Base-by-base conservation (phyloP, 2,888 invertebrate genomes). In the Timema cristinae region DNA sequence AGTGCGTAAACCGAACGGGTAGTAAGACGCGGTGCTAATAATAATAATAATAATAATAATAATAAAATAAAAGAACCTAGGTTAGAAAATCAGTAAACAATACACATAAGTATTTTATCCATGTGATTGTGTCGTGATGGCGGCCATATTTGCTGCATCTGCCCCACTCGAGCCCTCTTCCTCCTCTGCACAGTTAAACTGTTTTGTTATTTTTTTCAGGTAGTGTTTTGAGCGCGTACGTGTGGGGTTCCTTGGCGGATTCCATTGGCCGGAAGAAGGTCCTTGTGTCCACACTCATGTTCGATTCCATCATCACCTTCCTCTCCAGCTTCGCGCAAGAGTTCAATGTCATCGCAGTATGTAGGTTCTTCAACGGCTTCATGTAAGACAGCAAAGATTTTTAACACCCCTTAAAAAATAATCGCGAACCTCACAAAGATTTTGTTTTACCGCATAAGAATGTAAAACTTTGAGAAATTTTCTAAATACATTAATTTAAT, bases 231-330 rank as follows among this genome's bases (percentile, higher is more conserved):
- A 93, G 93, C 69, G 90, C 92, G 0, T 90, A 91, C 82, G 82
- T 92, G 70, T 92, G 94, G 92, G 94, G 94, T 61, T 87, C 90
- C 75, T 80, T 93, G 74, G 91, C 93, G 0, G 94, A 95, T 81
- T 88, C 89, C 67, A 82, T 86, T 73, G 94, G 94, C 0, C 85
- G 94, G 5, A 85, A 88, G 67, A 85, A 85, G 69, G 84, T 87
- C 32, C 82, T 90, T 47, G 77, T 87, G 74, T 84, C 86, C n/a
- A 86, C 87, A 0, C 78, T 88, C 7, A 77, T 87, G 0, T 73
- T 84, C 11, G 87, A 89, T 9, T 83, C 85, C 6, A 68, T 86
- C 7, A 81, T 88, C 67, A 86, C 88, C 0, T 79, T 88, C 0
- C 78, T 85, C 51, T 86, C 88, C 32, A 88, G 87, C 72, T 86